Evolutionary conservation across 1,140 invertebrate genomes (phyloP), one percentile per base, ranked within the genome.

Genomic region (Apolygus lucorum): DNA sequence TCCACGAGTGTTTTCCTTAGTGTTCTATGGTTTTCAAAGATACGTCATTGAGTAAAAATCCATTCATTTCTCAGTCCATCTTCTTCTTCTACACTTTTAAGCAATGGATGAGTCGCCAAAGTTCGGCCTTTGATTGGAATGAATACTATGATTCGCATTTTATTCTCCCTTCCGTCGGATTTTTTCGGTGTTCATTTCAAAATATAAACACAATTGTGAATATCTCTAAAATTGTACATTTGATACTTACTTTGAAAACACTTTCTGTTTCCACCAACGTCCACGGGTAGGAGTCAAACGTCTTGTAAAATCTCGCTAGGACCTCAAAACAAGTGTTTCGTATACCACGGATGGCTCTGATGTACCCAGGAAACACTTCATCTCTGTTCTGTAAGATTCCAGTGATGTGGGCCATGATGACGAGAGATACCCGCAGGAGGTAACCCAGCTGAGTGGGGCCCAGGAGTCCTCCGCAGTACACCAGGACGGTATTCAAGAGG

Each of bases 391-490:
- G 69, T 71, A 92, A 77, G 27, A 91, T 85, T 34, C 80, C 80
- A 52, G 82, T 82, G 13, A 87, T 76, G 28, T 86, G 84, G 1
- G 85, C 82, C 26, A 86, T 83, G 52, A 92, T 83, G 42, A 88
- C 86, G 2, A 92, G 76, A 4, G 94, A 78, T 0, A 75, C 42
- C 25, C 70, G 34, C 0, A 74, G 64, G 11, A 96, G 78, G 64
- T 86, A 85, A 0, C 82, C 82, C n/a, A 93, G 77, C 27, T 92
- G 80, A 62, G 82, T 76, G 0, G 84, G 79, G 34, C 83, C 82
- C 78, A 93, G 85, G 63, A 89, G 83, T 14, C 88, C 88, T 0
- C 91, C 91, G 76, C 95, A 90, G 78, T 95, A 89, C 77, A 92
- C 87, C n/a, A 92, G 84, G 24, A 95, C 85, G 21, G 90, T 84